These are phyloP conservation scores for Fulmarus glacialis DNA, from an alignment of 2,113 vertebrate species.

Conservation along the genomic window DNA sequence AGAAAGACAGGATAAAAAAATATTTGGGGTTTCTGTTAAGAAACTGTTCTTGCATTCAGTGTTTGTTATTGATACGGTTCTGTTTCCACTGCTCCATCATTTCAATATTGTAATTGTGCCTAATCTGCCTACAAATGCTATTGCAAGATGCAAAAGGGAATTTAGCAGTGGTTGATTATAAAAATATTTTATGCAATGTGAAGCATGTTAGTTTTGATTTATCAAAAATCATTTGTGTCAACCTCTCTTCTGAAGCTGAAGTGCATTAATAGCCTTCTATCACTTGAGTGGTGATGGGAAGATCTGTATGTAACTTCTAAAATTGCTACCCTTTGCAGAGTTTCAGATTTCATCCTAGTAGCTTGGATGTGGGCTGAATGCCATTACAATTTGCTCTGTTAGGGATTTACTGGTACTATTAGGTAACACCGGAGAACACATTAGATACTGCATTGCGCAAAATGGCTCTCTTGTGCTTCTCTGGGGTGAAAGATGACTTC, in stretches of 20 bases:
- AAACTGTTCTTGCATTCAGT: background rate
- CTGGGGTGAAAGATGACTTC: conserved; percentile 21
- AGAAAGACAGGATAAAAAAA: background rate
- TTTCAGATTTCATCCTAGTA: conserved; percentile 44
- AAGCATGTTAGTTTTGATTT: background rate
- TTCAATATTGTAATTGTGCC: background rate
- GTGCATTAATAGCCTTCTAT: background rate
- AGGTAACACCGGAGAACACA: background rate
- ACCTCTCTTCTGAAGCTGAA: background rate
- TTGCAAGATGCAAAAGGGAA: background rate
- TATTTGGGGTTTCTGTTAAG: background rate
- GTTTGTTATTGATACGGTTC: background rate
- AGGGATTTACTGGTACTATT: conserved; percentile 61
- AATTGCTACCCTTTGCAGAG: background rate
- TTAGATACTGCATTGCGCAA: background rate
- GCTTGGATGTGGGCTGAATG: background rate
- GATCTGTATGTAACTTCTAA: conserved; percentile 10
- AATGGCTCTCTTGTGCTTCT: background rate
- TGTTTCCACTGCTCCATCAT: background rate
- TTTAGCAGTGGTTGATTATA: background rate
- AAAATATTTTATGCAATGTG: background rate
- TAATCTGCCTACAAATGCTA: background rate
- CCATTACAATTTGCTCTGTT: background rate
- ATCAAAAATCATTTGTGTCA: background rate
- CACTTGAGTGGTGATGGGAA: background rate